Conservation (phyloP, 2,888 invertebrate genomes). For the Pseudanteris insignis region DNA sequence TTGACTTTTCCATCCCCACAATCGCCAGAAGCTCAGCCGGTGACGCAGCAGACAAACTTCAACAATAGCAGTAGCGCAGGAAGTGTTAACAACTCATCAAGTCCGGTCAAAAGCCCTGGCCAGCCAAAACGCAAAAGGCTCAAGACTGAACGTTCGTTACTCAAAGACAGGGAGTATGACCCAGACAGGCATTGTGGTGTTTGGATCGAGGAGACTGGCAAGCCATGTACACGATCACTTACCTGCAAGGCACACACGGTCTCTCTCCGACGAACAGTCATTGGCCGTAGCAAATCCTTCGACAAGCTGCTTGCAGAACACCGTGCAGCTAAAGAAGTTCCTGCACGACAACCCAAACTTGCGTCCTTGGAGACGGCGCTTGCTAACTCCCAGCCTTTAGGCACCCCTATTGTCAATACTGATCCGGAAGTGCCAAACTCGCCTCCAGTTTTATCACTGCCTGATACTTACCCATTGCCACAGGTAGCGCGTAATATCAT, state of each 20-base stretch:
- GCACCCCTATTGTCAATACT: slow-evolving; percentile 68
- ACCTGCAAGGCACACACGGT: slow-evolving; percentile 78
- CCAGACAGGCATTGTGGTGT: slow-evolving; percentile 87
- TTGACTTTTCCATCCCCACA: slow-evolving; percentile 54
- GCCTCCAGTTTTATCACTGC: slow-evolving; percentile 63
- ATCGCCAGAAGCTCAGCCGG: slow-evolving; percentile 58
- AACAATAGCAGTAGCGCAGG: background rate
- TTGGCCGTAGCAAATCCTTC: slow-evolving; percentile 78
- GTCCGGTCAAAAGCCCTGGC: slow-evolving; percentile 53
- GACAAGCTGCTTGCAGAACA: slow-evolving; percentile 80
- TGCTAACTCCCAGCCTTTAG: slow-evolving; percentile 53
- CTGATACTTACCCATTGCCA: slow-evolving; percentile 65
- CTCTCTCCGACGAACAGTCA: slow-evolving; percentile 75
- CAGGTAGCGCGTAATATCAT: slow-evolving; percentile 53
- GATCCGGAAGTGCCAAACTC: slow-evolving; percentile 71
- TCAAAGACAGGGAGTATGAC: slow-evolving; percentile 76
- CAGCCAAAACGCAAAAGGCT: slow-evolving; percentile 62
- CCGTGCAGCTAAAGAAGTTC: slow-evolving; percentile 72
- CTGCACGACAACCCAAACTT: slow-evolving; percentile 54
- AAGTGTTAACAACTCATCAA: slow-evolving; percentile 6
- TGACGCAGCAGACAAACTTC: background rate
- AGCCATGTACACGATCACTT: slow-evolving; percentile 82
- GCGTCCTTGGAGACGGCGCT: slow-evolving; percentile 46
- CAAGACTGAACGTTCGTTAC: slow-evolving; percentile 61
- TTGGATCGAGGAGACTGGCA: slow-evolving; percentile 73